Base-by-base conservation (phyloP, 2,113 vertebrate species). In the Bufo gargarizans region DNA sequence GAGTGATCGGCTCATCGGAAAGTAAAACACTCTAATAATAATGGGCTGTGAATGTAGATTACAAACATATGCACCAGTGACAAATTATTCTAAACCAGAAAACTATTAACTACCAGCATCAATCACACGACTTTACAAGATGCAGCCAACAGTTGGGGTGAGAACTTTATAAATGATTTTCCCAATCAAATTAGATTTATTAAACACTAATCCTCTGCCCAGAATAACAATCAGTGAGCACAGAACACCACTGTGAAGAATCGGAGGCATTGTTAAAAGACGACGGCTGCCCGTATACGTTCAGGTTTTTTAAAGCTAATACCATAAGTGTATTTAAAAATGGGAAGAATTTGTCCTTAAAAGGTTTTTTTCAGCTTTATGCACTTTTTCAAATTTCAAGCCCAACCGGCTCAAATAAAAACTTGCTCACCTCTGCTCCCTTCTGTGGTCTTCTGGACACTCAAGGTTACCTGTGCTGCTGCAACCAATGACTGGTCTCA, bases 71-170 rank as follows among this genome's bases (percentile, higher is more conserved):
- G 72, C 47, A 76, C 2, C 47, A 76, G 47, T 76, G 72, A 76
- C 72, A 50, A 76, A 76, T 76, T 6, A 76, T 17, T 76, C 72
- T 76, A 20, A 76, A 76, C 50, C 72, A 76, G 47, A 76, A 76
- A 76, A 76, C 72, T 76, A 76, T 76, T 76, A 76, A 50, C 72
- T 76, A 76, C 72, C 20, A 49, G 17, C 72, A 76, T 76, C 72
- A 49, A 76, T 76, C 72, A 50, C 72, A 49, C 72, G 50, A 49
- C 17, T 19, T 50, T 17, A 76, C 72, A 49, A 49, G 72, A 49
- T 9, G 72, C 33, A 50, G 72, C 45, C 72, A 76, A 50, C 72
- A 10, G 45, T 20, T 16, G 20, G 72, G 72, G 72, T 50, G 72
- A 76, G 47, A 49, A 47, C 72, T 9, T 76, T 49, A 74, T 76